A percentile compares a stretch with the other conserved stretches of the same genome.
Conservation (phyloP, 2,113 vertebrate species). For the Rhinichthys klamathensis region DNA sequence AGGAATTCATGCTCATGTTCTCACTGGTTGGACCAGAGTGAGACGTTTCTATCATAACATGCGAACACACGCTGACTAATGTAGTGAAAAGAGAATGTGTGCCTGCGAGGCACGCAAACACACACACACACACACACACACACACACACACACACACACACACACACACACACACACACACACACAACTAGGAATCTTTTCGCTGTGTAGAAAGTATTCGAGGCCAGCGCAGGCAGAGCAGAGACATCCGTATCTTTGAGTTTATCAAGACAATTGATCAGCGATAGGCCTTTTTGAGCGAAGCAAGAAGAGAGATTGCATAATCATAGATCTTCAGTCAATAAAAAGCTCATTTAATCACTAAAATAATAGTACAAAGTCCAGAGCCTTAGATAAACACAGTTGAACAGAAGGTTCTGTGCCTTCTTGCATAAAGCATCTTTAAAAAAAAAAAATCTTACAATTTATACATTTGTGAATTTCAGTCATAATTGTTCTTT, state of each 20-base stretch:
- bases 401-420: neutral
- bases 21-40: constrained; percentile 23
- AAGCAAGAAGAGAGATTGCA: neutral
- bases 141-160: constrained; percentile 8
- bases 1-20: constrained; percentile 30
- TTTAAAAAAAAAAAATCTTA: too few species aligned
- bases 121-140: neutral
- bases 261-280: neutral
- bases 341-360: neutral
- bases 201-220: neutral
- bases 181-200: neutral
- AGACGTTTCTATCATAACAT: constrained; percentile 33
- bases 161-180: neutral
- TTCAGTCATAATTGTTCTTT: too few species aligned
- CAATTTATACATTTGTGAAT: too few species aligned
- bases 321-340: neutral
- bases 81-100: constrained; percentile 28
- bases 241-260: neutral
- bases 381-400: neutral
- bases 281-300: neutral
- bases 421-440: too few species aligned
- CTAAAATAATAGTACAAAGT: neutral
- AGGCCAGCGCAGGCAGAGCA: neutral
- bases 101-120: neutral
- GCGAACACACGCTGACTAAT: constrained; percentile 45